Base-by-base conservation (phyloP, 2,888 invertebrate genomes). In the Drosophila acutilabella region DNA sequence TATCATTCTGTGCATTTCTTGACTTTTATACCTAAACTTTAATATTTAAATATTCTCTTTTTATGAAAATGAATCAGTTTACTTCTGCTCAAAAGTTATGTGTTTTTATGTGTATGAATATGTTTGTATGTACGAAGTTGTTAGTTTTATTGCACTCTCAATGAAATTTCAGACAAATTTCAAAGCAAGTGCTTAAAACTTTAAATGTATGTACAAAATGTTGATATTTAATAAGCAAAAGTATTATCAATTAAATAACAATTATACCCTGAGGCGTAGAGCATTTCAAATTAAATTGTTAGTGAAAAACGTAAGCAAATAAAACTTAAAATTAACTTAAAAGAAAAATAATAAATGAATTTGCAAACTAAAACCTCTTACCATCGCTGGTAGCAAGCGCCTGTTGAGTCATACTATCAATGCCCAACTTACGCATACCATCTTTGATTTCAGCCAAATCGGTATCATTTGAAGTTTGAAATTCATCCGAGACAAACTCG, bases 401-500 rank as follows among this genome's bases (percentile, higher is more conserved):
- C 74, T 93, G 91, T 84, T 93, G 91, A 71, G 91, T 93, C 89
- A 93, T 91, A 60, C 94, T 93, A 87, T 94, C 94, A 90, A 95
- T 93, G 80, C 95, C 95, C 78, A 96, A 93, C 92, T 95, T 95
- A 92, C 95, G 91, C 95, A 96, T 95, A 88, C 95, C 96, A 90
- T 96, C 95, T 89, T 95, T 94, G 71, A 95, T 95, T 92, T 96
- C 95, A 89, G 95, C 95, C 90, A 95, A 93, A 90, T 95, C 95
- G 86, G 94, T 94, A 77, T 94, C 94, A 51, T 75, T 87, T 26
- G 88, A 73, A 45, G 78, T 71, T 92, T 95, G 94, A 93, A 95
- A 95, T 89, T 95, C 94, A 92, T 96, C 96, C 88, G 96, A 96
- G 86, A 96, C 94, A 93, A 96, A 96, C 93, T 96, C 96, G 90